Conservation (phyloP, 2,797 vertebrate species). For the Clamator glandarius region DNA sequence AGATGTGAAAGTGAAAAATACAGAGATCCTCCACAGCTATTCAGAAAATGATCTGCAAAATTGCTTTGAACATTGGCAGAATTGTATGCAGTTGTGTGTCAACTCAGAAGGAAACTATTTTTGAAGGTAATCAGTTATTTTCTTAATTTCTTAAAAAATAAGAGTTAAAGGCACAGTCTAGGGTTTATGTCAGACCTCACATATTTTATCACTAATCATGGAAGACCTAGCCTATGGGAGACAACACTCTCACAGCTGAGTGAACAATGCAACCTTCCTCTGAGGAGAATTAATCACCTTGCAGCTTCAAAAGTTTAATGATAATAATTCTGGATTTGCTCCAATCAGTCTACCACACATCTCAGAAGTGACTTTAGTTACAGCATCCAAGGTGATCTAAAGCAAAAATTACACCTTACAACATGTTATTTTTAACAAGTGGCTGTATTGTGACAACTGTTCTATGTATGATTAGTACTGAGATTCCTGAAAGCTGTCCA, state of each 20-base stretch:
- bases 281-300: neutral
- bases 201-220: neutral
- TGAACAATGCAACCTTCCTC: neutral
- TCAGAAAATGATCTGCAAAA: too few relatives aligned
- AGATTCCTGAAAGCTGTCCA: neutral
- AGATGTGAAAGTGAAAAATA: too few relatives aligned
- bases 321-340: neutral
- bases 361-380: neutral
- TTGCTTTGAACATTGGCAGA: too few relatives aligned
- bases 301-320: neutral
- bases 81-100: too few relatives aligned
- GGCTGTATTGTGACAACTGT: neutral
- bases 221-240: neutral
- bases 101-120: too few relatives aligned
- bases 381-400: neutral
- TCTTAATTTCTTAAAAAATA: too few relatives aligned
- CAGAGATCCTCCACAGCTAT: too few relatives aligned
- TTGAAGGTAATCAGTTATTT: too few relatives aligned
- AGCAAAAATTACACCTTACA: neutral
- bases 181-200: too few relatives aligned
- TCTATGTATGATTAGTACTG: neutral
- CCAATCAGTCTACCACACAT: neutral
- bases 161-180: too few relatives aligned
- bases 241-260: neutral
- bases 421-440: neutral